phyloP scores from a whole-genome alignment of 2,797 vertebrate species.

The Hypotaenidia philippensis region DNA sequence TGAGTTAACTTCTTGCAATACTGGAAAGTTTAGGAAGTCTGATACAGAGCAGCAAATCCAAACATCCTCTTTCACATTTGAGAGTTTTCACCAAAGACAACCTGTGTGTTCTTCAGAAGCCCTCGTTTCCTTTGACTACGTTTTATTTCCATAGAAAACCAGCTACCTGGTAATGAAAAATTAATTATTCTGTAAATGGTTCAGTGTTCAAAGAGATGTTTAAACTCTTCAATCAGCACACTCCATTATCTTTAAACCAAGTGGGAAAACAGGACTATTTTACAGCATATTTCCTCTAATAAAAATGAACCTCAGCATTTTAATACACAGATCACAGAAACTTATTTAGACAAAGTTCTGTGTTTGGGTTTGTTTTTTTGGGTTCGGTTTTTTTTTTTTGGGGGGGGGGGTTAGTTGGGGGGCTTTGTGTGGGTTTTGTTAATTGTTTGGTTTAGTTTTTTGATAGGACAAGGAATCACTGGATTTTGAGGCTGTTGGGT shows the following conservation, averaged over 20 bases:
- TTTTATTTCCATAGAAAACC: not conserved
- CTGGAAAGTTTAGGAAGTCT: not conserved
- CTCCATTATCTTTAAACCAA: not conserved
- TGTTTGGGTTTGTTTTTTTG: not conserved
- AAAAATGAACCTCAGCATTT: not conserved
- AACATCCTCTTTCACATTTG: not conserved
- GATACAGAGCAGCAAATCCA: not conserved
- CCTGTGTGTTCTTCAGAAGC: not conserved
- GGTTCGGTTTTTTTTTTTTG: too few relatives aligned
- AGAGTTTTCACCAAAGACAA: not conserved
- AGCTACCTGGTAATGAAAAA: not conserved
- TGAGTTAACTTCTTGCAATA: not conserved
- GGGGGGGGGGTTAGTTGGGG: too few relatives aligned
- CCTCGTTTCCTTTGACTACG: not conserved
- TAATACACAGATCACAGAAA: not conserved
- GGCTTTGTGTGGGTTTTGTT: not conserved
- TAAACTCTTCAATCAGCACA: not conserved
- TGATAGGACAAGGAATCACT: not conserved
- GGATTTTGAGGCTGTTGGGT: not conserved
- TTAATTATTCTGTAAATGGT: not conserved
- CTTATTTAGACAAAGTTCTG: not conserved
- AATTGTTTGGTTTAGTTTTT: too few relatives aligned
- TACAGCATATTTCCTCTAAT: not conserved
- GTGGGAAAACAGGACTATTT: not conserved
- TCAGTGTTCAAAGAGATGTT: not conserved